A percentile compares a stretch with the other conserved stretches of the same genome.
Evolutionary conservation across 2,888 invertebrate species (phyloP).

Genomic region (Tricholauxania praeusta): DNA sequence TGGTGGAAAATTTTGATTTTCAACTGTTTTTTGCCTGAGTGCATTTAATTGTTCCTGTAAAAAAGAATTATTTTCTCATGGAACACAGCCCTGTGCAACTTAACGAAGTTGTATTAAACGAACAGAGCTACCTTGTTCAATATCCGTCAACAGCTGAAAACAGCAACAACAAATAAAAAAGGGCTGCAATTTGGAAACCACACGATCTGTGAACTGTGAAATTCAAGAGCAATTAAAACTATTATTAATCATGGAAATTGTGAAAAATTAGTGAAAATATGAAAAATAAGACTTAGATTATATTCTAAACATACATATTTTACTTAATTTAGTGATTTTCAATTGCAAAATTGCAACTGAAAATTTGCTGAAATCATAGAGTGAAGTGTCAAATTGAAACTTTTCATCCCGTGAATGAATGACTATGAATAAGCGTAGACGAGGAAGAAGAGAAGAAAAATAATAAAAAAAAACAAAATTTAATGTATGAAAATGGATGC

Average conservation of each 20-base stretch:
- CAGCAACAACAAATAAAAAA: slow-evolving; percentile 12
- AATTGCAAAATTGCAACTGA: neutral
- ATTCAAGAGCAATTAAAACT: slow-evolving; percentile 2
- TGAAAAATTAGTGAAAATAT: slow-evolving; percentile 13
- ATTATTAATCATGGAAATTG: neutral
- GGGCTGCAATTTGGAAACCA: slow-evolving; percentile 20
- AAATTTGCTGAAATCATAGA: neutral
- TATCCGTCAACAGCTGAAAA: slow-evolving; percentile 19
- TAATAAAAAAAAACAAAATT: slow-evolving; percentile 14
- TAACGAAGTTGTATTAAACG: neutral
- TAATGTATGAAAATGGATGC: slow-evolving; percentile 12
- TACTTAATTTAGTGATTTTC: neutral
- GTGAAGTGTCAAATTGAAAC: slow-evolving; percentile 11
- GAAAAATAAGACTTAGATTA: slow-evolving; percentile 1
- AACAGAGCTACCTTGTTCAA: slow-evolving; percentile 5
- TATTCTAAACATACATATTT: neutral
- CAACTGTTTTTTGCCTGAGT: neutral
- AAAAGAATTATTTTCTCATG: neutral
- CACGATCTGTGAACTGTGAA: slow-evolving; percentile 3
- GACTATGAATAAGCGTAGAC: slow-evolving; percentile 9
- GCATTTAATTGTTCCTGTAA: neutral
- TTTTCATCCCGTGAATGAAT: neutral
- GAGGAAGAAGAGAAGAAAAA: slow-evolving; percentile 10
- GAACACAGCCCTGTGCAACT: neutral
- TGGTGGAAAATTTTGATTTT: too few relatives aligned